Conservation (phyloP, 1,140 invertebrate species). For the Drosophila eugracilis region DNA sequence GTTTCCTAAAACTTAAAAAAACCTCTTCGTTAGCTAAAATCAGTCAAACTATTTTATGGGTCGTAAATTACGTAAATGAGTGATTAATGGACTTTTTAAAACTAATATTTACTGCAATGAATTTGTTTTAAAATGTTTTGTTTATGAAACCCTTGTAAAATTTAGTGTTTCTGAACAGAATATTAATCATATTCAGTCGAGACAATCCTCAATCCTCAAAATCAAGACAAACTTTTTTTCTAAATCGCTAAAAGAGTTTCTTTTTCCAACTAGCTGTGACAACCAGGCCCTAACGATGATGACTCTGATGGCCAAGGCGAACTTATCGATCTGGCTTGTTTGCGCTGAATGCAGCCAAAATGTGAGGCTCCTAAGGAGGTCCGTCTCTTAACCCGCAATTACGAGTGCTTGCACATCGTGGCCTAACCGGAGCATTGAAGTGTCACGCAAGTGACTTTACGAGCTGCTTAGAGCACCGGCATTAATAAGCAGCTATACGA, state of each 20-base stretch:
- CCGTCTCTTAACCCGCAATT: conserved; percentile 48
- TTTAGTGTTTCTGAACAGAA: neutral
- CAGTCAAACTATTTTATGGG: neutral
- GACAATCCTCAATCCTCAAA: too few species aligned
- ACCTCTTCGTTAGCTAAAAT: too few species aligned
- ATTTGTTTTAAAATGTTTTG: neutral
- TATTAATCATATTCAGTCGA: too few species aligned
- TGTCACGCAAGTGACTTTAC: conserved; percentile 62
- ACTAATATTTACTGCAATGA: neutral
- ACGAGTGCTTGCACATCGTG: conserved; percentile 18
- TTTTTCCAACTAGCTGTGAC: neutral
- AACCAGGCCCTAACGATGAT: conserved; percentile 24
- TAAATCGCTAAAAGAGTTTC: neutral
- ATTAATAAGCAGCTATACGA: conserved; percentile 64
- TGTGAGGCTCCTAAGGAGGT: conserved; percentile 39
- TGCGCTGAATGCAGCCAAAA: conserved; percentile 26
- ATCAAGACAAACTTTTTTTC: too few species aligned
- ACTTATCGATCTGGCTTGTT: conserved; percentile 45
- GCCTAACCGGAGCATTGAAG: conserved; percentile 46
- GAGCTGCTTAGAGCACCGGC: conserved; percentile 64
- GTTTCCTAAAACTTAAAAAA: too few species aligned
- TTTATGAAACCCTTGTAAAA: neutral
- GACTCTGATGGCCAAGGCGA: conserved; percentile 17
- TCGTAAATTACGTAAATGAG: neutral
- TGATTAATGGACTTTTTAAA: neutral